phyloP scores from a whole-genome alignment of 2,113 vertebrate genomes.

The Bubalus kerabau region DNA sequence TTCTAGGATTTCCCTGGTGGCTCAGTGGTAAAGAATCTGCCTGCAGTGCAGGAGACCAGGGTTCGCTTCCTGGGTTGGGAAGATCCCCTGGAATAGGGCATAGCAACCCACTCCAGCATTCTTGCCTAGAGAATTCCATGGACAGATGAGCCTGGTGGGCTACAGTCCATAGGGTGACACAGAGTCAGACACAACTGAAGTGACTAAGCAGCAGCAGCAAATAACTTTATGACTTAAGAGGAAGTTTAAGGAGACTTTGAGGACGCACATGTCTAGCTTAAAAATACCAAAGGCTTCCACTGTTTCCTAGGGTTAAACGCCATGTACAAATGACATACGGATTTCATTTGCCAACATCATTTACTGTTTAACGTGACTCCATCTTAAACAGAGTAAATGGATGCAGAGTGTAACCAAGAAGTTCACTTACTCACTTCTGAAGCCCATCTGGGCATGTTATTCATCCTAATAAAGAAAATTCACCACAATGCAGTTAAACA shows the following conservation, averaged over 20 bases:
- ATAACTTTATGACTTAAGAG: neutral
- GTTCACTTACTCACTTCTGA: slow-evolving; percentile 40
- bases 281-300: slow-evolving; percentile 21
- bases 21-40: neutral
- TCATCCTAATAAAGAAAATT: neutral
- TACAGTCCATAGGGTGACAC: neutral
- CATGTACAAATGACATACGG: slow-evolving; percentile 33
- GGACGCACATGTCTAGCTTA: neutral
- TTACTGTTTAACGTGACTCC: neutral
- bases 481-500: slow-evolving; percentile 18
- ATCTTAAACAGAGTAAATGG: neutral
- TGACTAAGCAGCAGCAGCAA: neutral
- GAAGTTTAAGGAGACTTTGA: neutral
- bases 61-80: neutral
- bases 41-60: neutral
- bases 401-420: neutral
- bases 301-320: slow-evolving; percentile 27
- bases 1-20: neutral
- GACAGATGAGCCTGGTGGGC: neutral
- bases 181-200: neutral
- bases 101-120: neutral
- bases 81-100: neutral
- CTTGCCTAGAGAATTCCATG: neutral
- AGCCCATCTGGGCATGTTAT: slow-evolving; percentile 38
- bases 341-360: slow-evolving; percentile 43